phyloP scores from a whole-genome alignment of 2,113 vertebrate species.

The Steatornis caripensis region DNA sequence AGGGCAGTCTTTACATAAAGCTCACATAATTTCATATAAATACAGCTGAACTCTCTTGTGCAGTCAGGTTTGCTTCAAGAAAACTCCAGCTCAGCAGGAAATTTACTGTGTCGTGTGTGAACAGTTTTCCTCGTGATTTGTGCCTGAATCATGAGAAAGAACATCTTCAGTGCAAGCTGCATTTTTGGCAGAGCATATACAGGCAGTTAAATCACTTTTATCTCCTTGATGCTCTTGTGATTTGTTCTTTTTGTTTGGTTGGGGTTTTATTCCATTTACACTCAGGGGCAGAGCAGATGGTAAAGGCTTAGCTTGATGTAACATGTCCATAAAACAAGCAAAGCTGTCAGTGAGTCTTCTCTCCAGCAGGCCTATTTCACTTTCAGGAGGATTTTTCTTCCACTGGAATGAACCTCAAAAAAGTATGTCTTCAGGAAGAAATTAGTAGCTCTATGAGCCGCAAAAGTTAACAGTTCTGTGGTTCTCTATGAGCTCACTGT shows the following conservation, averaged over 20 bases:
- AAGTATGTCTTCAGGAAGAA: slow-evolving; percentile 6
- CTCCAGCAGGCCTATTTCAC: not conserved
- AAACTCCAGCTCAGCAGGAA: slow-evolving; percentile 7
- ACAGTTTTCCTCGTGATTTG: slow-evolving; percentile 25
- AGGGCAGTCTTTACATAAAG: not conserved
- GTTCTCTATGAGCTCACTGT: not conserved
- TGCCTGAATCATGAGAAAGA: slow-evolving; percentile 48
- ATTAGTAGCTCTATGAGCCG: not conserved
- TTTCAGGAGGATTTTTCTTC: slow-evolving; percentile 18
- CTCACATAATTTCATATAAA: not conserved
- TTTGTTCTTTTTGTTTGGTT: slow-evolving; percentile 11
- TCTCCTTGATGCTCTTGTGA: slow-evolving; percentile 17
- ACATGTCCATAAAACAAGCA: slow-evolving; percentile 40
- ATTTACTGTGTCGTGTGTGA: not conserved
- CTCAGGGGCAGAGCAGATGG: slow-evolving; percentile 53
- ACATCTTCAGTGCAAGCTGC: slow-evolving; percentile 29
- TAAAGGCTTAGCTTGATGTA: slow-evolving; percentile 42
- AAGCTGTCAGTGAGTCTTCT: slow-evolving; percentile 5
- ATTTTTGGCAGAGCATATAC: not conserved
- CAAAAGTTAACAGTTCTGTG: not conserved
- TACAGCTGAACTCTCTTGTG: not conserved
- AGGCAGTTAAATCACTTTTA: slow-evolving; percentile 60
- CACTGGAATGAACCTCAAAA: not conserved
- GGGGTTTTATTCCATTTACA: not conserved
- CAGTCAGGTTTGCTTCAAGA: not conserved